A percentile compares a stretch with the other conserved stretches of the same genome.
phyloP scores from a whole-genome alignment of 2,113 vertebrate genomes.

The Chaetodon auriga region DNA sequence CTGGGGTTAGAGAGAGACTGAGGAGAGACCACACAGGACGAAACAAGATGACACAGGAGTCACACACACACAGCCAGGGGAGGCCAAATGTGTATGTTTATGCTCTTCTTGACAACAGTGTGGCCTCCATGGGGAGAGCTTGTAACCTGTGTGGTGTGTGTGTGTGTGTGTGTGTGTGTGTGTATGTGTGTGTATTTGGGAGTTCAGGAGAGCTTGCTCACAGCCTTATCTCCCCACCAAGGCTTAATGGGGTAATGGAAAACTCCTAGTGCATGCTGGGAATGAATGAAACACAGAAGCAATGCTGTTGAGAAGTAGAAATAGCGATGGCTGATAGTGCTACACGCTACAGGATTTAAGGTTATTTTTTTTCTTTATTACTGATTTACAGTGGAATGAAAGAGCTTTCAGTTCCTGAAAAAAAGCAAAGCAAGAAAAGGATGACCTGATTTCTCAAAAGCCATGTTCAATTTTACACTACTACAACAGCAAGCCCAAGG shows the following conservation, averaged over 20 bases:
- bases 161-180: not conserved
- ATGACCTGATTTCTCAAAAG: too few relatives aligned
- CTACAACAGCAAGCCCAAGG: too few relatives aligned
- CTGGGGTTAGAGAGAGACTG: constrained; percentile 17
- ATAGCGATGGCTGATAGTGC: constrained; percentile 27
- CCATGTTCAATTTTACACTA: too few relatives aligned
- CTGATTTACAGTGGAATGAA: too few relatives aligned
- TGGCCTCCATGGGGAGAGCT: constrained; percentile 49
- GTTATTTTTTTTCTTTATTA: not conserved
- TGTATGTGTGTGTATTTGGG: constrained; percentile 27
- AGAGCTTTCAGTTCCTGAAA: too few relatives aligned
- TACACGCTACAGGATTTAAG: not conserved
- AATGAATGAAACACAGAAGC: constrained; percentile 33
- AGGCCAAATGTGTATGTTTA: constrained; percentile 62
- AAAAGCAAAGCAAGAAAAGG: too few relatives aligned
- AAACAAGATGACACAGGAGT: constrained; percentile 18
- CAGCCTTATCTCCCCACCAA: constrained; percentile 67
- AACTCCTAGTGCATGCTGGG: constrained; percentile 64
- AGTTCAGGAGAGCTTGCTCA: constrained; percentile 35
- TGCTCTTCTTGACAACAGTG: constrained; percentile 61
- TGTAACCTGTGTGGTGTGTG: constrained; percentile 23
- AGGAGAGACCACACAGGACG: constrained; percentile 65
- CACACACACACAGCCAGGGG: constrained; percentile 24
- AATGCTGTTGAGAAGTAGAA: not conserved
- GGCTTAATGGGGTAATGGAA: constrained; percentile 73